Evolutionary conservation across 2,113 vertebrate species (phyloP), one percentile per base, ranked within the genome.

Genomic region (Psammodynastes pulverulentus): DNA sequence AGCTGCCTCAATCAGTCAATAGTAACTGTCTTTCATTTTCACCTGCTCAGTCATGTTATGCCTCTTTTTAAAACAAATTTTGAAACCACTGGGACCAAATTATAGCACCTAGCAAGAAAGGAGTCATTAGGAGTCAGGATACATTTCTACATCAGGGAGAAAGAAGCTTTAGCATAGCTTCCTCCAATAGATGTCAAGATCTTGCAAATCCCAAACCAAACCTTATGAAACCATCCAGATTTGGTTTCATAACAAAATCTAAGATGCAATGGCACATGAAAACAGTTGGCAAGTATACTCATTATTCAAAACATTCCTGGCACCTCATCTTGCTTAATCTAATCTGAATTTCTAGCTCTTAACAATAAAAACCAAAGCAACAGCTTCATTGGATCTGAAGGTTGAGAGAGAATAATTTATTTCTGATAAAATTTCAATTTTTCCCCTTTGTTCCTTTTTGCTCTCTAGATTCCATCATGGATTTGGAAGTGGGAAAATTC

Each of bases 401-500:
- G 52, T 43, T 89, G 52, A n/a, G 72, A 85, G 52, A 89, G 5
- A 89, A 53, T 29, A 85, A 39, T 24, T 54, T 54, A 58, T 3
- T 23, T 43, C 52, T 17, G 15, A 58, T 49, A 46, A 79, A 86
- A 15, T 4, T 79, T 58, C 1, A n/a, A 53, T 53, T 94, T 51
- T 5, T 48, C 49, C 56, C 29, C 48, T 23, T 39, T 51, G 24
- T 45, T 13, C 90, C 19, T 7, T 89, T 91, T 91, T 88, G 2
- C 93, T 92, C 94, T 93, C 94, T 21, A 94, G 93, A 93, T 96
- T 95, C 93, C 91, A 92, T 96, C 46, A 90, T 3, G 94, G 91
- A 26, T 89, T 93, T 84, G 54, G 94, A 96, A 95, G 94, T 96
- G 95, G 94, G 90, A 92, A 29, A 94, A 90, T 96, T 97, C 94